These are phyloP conservation scores for Melikaiella ostensackeni DNA, from an alignment of 2,888 invertebrate genomes.

Conservation along the genomic window DNA sequence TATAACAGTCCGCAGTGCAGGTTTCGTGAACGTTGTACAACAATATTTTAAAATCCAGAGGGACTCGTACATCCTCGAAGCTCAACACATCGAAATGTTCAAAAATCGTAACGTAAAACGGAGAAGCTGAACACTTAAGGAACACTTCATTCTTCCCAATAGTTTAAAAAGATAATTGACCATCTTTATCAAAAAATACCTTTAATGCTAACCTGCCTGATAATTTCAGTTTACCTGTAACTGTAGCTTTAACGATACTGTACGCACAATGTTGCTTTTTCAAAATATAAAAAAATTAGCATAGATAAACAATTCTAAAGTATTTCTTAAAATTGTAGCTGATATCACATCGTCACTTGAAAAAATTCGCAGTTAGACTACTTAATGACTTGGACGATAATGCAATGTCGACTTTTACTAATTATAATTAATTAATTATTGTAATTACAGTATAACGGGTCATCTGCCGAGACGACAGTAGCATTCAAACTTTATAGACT, in stretches of 20 bases:
- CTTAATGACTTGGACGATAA: constrained; percentile 29
- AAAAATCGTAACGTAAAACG: not conserved
- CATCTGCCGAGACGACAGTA: not conserved
- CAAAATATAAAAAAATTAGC: constrained; percentile 6
- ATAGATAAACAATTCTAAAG: not conserved
- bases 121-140: not conserved
- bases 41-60: not conserved
- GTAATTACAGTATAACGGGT: constrained; percentile 21
- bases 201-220: not conserved
- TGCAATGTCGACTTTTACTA: constrained; percentile 15
- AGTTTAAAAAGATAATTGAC: not conserved
- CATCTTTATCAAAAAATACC: not conserved
- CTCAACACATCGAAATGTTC: not conserved
- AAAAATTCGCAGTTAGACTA: constrained; percentile 13
- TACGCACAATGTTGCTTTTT: not conserved
- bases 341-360: constrained; percentile 28
- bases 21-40: not conserved
- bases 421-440: constrained; percentile 33
- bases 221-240: not conserved
- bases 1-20: constrained; percentile 19
- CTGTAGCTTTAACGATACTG: not conserved
- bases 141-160: not conserved
- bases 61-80: not conserved
- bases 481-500: constrained; percentile 29
- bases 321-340: constrained; percentile 17